Evolutionary conservation across 2,888 invertebrate species (phyloP), one percentile per base, ranked within the genome.

Genomic region (Hypomecis atomaria): DNA sequence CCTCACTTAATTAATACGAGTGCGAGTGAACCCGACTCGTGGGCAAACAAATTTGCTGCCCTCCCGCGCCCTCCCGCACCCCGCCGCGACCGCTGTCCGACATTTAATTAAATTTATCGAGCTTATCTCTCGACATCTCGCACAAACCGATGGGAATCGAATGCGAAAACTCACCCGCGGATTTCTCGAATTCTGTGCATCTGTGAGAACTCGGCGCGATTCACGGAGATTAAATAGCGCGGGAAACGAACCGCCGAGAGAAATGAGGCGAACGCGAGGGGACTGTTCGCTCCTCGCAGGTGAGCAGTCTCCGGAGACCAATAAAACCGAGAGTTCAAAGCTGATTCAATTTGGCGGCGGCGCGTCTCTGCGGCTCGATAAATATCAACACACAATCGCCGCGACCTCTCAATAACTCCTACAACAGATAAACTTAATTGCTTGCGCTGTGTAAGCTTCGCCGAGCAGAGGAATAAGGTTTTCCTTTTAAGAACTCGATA

Each of bases 91-190:
- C 66, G 48, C 57, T 71, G 79, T 79, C 77, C 76, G 79, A 81
- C 83, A 77, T 87, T 90, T 90, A 86, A 91, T 90, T 92, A 89
- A 90, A 92, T 90, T 89, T 89, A 92, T 90, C 88, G 86, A 74
- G 78, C 81, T 89, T 89, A 91, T 90, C 91, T 83, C 75, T 79
- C 76, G 80, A 81, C 86, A 87, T 88, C 86, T 83, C 84, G 78
- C 81, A 75, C 79, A 69, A 71, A 69, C 75, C 87, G 84, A 85
- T 88, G 89, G 86, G 87, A 89, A 88, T 84, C 84, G 82, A 80
- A 80, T 78, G 84, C 84, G 78, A 82, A 81, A 76, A 77, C 75
- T 75, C 74, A 77, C 77, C 75, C 76, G 80, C 70, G 72, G 77
- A 89, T 88, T 84, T 87, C 87, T 84, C 69, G 79, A 77, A 90